Base-by-base conservation (phyloP, 1,140 invertebrate species). In the Drosophila aff. region DNA sequence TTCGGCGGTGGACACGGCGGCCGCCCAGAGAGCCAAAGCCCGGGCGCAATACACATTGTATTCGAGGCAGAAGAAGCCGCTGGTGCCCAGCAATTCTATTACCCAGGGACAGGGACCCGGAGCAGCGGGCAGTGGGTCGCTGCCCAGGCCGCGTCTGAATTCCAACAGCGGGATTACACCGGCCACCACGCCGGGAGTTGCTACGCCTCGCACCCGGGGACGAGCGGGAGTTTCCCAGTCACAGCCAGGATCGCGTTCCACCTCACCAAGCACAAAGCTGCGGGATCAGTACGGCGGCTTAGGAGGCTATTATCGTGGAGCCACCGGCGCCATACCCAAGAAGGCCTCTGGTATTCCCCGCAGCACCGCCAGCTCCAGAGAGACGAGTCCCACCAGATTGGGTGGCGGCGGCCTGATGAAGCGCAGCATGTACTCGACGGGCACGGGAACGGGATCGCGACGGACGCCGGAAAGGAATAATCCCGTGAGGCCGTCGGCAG, bases 1-100 rank as follows among this genome's bases (percentile, higher is more conserved):
- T 87, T 98, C 98, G 79, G 98, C 98, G 44, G 97, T 99, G 89
- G 98, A 99, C 94, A 95, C 98, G 60, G 97, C 97, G 80, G 97
- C 97, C 11, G 97, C 96, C 28, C 96, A 97, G 93, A 94, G 97
- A 59, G 97, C 97, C 18, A 96, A 97, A 81, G 96, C 96, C 0
- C 94, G 97, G 65, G 95, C 96, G 38, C 95, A 96, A 73, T 97
- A 97, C 93, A 96, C 96, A 21, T 95, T 96, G 75, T 94, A 97
- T 92, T 95, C 95, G 49, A 94, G 97, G 31, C 95, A 96, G 67
- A 97, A 97, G 93, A 90, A 90, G 10, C 76, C 86, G 2, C 41
- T 71, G 23, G 50, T 47, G 2, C 94, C 95, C 44, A 95, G 52
- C 33, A 92, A 71, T 60, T 72, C 76, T n/a, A 57, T 11, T 1